These are phyloP conservation scores for Leucophenga montana DNA, from an alignment of 2,888 invertebrate genomes.

Conservation along the genomic window DNA sequence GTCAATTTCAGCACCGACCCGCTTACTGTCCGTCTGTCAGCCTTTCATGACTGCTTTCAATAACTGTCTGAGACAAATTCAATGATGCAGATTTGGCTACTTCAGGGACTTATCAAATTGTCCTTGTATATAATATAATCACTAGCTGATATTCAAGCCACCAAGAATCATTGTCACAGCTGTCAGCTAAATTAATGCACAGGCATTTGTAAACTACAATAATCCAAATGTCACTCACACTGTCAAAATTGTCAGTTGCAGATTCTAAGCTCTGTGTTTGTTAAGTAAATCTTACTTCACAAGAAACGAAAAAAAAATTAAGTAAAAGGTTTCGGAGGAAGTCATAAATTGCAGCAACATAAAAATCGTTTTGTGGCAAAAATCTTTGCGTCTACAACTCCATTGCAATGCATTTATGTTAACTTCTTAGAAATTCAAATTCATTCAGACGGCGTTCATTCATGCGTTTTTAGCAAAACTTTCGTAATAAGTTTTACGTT, in stretches of 20 bases:
- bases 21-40: no score
- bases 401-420: not conserved
- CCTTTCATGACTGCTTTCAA: no score
- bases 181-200: constrained; percentile 18
- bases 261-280: constrained; percentile 9
- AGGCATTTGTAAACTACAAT: not conserved
- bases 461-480: constrained; percentile 47
- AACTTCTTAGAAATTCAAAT: constrained; percentile 20
- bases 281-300: not conserved
- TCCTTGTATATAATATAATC: constrained; percentile 41
- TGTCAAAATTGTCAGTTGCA: constrained; percentile 10
- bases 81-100: no score
- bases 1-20: no score
- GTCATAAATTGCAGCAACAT: constrained; percentile 54
- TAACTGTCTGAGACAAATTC: no score
- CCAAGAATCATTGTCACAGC: constrained; percentile 44
- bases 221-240: constrained; percentile 3
- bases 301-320: not conserved
- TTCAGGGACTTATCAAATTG: no score
- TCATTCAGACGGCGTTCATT: constrained; percentile 19
- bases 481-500: constrained; percentile 56
- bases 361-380: not conserved
- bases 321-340: constrained; percentile 47
- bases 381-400: not conserved
- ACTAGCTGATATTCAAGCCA: constrained; percentile 36